Conservation (phyloP, 2,113 vertebrate genomes). For the Prionailurus bengalensis region DNA sequence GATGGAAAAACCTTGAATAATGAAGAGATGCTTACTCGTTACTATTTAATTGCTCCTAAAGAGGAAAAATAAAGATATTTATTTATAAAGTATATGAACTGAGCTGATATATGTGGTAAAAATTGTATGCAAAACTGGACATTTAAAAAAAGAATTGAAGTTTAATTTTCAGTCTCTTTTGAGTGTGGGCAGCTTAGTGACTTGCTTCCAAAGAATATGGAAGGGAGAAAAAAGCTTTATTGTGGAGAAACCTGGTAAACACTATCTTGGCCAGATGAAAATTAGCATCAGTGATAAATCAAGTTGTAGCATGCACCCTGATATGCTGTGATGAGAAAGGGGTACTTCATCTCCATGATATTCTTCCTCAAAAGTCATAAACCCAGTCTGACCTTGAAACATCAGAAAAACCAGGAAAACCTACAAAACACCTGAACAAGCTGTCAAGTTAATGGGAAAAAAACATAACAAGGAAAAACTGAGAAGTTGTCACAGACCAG, state of each 20-base stretch:
- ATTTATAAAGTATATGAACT: background rate
- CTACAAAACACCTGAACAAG: background rate
- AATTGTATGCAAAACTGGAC: background rate
- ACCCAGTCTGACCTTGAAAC: background rate
- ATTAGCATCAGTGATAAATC: background rate
- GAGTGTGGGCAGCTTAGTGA: background rate
- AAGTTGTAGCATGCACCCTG: background rate
- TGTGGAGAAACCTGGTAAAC: background rate
- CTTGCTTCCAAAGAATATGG: constrained; percentile 15
- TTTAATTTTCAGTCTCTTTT: background rate
- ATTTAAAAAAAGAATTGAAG: background rate
- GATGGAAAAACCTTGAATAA: constrained; percentile 26
- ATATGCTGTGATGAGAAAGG: background rate
- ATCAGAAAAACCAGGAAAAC: background rate
- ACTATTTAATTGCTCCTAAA: background rate
- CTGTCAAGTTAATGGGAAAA: background rate
- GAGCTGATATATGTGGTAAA: background rate
- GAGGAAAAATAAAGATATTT: constrained; percentile 30
- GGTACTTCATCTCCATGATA: background rate
- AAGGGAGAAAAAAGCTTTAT: background rate
- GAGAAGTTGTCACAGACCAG: background rate
- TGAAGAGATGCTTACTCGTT: background rate
- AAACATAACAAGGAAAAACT: background rate
- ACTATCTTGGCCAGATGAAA: background rate
- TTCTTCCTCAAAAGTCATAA: background rate